Percentiles rank a stretch among this genome's conserved stretches.
Conservation (phyloP, 2,113 vertebrate genomes). For the Myotis brandtii region DNA sequence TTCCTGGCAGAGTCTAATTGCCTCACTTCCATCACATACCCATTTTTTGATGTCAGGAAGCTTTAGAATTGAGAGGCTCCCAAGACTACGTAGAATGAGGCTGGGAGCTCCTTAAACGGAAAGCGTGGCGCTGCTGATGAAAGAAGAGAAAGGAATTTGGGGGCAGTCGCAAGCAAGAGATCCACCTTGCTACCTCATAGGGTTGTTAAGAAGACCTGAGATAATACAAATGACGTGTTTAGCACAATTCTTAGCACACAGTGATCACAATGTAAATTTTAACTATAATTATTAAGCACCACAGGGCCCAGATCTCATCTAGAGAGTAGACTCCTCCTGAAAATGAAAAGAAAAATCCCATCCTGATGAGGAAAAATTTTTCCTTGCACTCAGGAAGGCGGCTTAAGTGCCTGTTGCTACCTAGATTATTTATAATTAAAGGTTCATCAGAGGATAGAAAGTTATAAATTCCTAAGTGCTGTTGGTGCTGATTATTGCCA, state of each 20-base stretch:
- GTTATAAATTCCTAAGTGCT: not conserved
- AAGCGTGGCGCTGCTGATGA: not conserved
- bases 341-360: conserved; percentile 36
- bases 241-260: not conserved
- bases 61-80: not conserved
- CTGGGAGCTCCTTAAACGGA: not conserved
- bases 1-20: not conserved
- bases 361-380: not conserved
- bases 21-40: not conserved
- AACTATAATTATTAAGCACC: conserved; percentile 1
- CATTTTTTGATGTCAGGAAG: not conserved
- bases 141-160: not conserved
- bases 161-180: not conserved
- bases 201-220: not conserved
- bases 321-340: not conserved
- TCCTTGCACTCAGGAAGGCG: not conserved
- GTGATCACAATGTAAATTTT: not conserved
- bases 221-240: not conserved
- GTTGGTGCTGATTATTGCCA: not conserved
- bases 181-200: not conserved
- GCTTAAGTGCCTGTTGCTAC: not conserved
- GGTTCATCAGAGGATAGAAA: conserved; percentile 11
- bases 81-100: not conserved
- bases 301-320: not conserved
- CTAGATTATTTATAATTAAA: conserved; percentile 34